Conservation (phyloP, 1,140 invertebrate genomes). For the Drosophila nigrodunni region DNA sequence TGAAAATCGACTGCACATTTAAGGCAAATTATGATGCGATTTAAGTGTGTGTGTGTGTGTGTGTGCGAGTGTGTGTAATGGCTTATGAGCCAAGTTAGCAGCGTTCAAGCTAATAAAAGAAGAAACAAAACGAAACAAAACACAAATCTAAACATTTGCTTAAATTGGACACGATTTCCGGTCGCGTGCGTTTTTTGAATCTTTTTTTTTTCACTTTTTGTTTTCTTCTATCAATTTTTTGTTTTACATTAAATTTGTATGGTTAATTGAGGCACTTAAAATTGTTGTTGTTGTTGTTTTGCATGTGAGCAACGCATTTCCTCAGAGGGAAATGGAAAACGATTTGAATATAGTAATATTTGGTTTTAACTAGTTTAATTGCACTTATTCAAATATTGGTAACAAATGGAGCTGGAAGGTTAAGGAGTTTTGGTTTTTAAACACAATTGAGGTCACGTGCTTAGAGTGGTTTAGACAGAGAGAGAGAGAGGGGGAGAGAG, state of each 20-base stretch:
- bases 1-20: constrained; percentile 57
- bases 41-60: too few species aligned
- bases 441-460: constrained; percentile 69
- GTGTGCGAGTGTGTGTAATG: background rate
- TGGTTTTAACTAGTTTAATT: constrained; percentile 46
- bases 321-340: constrained; percentile 66
- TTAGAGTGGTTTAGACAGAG: background rate
- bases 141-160: constrained; percentile 46
- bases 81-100: constrained; percentile 38
- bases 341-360: constrained; percentile 80
- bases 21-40: constrained; percentile 55
- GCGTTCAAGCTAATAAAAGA: constrained; percentile 31
- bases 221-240: constrained; percentile 17
- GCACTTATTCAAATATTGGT: constrained; percentile 56
- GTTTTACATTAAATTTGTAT: constrained; percentile 69
- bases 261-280: constrained; percentile 72
- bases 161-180: constrained; percentile 81
- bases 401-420: background rate
- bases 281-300: constrained; percentile 59
- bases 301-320: constrained; percentile 73
- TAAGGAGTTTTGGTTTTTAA: constrained; percentile 33
- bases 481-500: background rate
- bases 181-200: constrained; percentile 61
- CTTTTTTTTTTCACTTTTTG: constrained; percentile 5
- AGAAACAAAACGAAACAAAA: constrained; percentile 50